Conservation (phyloP, 1,140 invertebrate genomes). For the Papilio machaon region DNA sequence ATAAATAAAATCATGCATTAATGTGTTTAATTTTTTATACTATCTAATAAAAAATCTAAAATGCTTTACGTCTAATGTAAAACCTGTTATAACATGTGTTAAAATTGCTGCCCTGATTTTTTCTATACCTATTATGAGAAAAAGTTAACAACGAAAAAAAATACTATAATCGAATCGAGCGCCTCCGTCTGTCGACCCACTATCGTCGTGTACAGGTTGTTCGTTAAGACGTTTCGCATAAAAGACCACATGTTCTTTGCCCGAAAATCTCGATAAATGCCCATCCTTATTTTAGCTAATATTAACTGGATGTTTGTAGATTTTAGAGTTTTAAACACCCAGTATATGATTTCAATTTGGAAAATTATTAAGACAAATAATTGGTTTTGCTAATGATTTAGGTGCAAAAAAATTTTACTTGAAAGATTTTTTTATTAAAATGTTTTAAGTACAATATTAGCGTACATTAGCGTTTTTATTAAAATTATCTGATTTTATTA, state of each 20-base stretch:
- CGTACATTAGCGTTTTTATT: neutral
- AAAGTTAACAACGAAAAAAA: conserved; percentile 25
- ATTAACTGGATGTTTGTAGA: too few relatives aligned
- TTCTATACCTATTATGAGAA: neutral
- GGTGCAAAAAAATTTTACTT: neutral
- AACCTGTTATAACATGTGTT: conserved; percentile 1
- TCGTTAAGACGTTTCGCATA: neutral
- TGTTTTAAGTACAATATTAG: too few relatives aligned
- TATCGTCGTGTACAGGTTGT: conserved; percentile 13
- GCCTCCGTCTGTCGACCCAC: conserved; percentile 16
- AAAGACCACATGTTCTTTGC: conserved; percentile 7
- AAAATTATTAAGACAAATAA: neutral
- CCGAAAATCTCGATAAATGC: neutral
- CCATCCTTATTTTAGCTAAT: too few relatives aligned
- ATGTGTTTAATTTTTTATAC: too few relatives aligned
- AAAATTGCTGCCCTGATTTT: conserved; percentile 1
- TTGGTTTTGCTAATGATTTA: neutral
- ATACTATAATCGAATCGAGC: conserved; percentile 20
- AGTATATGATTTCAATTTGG: neutral
- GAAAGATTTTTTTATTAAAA: neutral
- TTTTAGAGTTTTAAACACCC: neutral
- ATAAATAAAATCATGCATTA: too few relatives aligned
- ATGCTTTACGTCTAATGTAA: neutral
- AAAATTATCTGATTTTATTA: too few relatives aligned
- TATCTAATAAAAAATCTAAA: neutral